Evolutionary conservation across 2,797 vertebrate genomes (phyloP).

Genomic region (Rhynchonycteris naso): DNA sequence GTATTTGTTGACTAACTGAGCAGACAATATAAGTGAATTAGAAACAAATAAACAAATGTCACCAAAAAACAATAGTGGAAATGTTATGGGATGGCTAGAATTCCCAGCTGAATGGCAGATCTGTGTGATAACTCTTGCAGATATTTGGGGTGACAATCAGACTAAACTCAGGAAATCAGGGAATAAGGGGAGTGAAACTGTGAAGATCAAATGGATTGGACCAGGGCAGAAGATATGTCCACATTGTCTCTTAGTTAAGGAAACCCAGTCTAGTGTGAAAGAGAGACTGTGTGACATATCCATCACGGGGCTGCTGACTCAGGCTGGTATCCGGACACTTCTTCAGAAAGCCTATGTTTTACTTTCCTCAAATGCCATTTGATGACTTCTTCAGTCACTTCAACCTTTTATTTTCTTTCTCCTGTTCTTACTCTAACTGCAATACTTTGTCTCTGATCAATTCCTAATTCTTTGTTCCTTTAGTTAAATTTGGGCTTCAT

Average conservation of each 20-base stretch:
- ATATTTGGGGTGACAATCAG: background rate
- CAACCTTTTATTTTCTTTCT: background rate
- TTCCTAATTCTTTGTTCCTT: background rate
- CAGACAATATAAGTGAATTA: background rate
- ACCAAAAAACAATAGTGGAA: background rate
- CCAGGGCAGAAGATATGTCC: background rate
- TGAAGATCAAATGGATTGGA: background rate
- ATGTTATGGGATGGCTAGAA: background rate
- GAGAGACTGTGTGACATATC: background rate
- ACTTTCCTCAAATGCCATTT: background rate
- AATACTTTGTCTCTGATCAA: background rate
- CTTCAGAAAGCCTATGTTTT: background rate
- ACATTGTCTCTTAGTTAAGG: background rate
- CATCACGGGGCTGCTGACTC: background rate
- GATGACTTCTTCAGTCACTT: background rate
- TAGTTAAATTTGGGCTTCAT: background rate
- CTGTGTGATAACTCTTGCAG: background rate
- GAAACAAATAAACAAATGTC: background rate
- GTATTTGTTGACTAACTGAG: background rate
- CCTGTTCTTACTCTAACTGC: background rate
- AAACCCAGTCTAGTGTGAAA: background rate
- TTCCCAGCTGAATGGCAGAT: background rate
- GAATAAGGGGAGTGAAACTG: background rate
- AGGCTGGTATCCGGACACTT: background rate
- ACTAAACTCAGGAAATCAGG: background rate